Base-by-base conservation (phyloP, 2,888 invertebrate genomes). In the Magallana nippona region DNA sequence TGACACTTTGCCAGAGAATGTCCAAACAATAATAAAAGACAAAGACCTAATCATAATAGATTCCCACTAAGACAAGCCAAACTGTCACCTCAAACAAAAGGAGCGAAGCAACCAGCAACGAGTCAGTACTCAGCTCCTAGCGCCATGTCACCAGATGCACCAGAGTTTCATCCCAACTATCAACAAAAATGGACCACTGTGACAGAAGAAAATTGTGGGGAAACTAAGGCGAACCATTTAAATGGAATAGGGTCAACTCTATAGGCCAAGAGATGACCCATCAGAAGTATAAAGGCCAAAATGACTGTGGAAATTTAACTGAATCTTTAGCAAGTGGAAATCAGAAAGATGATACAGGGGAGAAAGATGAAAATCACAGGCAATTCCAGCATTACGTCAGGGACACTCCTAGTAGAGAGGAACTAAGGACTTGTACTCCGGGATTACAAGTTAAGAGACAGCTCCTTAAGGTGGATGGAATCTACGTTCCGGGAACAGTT, bases 401-500 rank as follows among this genome's bases (percentile, higher is more conserved):
- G 44, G 5, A 44, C 44, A 8, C 44, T 44, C 44, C 44, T 44
- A 44, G 44, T 44, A 8, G 44, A 44, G 44, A 44, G 44, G 44
- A 44, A 44, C 44, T 44, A 44, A 44, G 44, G 44, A 44, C 44
- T 44, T 44, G 44, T 44, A 44, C 44, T 44, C 44, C 44, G 44
- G 44, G 44, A 44, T 3, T 44, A 44, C 44, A 44, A 3, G 44
- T 44, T 3, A 44, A 44, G 44, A 44, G 44, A 44, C 44, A 44
- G 44, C 44, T 44, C 44, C 44, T 44, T 44, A 44, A 44, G 22
- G 58, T 27, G 27, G 84, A 84, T 82, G 85, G 85, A 10, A 11
- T 85, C 15, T 85, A 84, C 27, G 63, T 84, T 13, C 60, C 81
- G 19, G 84, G 84, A 57, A 71, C 55, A 27, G 63, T 84, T n/a